Percentiles rank a stretch among this genome's conserved stretches.
phyloP scores from a whole-genome alignment of 2,797 vertebrate species.

The Intellagama lesueurii region DNA sequence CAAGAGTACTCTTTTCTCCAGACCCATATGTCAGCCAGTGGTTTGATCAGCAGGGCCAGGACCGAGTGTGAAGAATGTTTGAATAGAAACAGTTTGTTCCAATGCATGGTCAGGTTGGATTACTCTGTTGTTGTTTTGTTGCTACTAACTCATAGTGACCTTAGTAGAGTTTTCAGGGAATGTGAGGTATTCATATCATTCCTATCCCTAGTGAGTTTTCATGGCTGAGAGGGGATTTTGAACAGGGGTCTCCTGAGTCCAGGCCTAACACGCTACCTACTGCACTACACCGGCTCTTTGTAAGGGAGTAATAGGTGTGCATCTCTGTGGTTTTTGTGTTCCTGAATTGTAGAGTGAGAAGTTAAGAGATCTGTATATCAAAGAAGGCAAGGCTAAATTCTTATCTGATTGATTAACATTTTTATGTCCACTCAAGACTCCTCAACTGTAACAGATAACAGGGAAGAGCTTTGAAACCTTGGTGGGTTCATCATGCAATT shows the following conservation, averaged over 20 bases:
- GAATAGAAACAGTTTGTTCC: neutral
- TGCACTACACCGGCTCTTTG: too few species aligned
- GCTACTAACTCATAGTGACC: neutral
- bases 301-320: too few species aligned
- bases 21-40: neutral
- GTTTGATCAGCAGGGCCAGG: neutral
- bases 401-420: neutral
- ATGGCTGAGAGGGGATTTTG: too few species aligned
- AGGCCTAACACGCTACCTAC: too few species aligned
- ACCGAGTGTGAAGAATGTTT: neutral
- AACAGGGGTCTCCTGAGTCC: too few species aligned
- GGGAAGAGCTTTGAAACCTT: neutral
- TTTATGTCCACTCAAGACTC: neutral
- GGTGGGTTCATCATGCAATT: neutral
- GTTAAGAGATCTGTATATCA: neutral
- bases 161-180: too few species aligned
- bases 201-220: too few species aligned
- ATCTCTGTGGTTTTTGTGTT: neutral
- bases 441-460: fast-evolving
- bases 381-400: neutral
- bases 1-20: neutral
- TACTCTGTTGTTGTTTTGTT: neutral
- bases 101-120: neutral
- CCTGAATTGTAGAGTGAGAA: neutral
- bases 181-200: too few species aligned